Evolutionary conservation across 2,113 vertebrate genomes (phyloP), one percentile per base, ranked within the genome.

Genomic region (Meleagris gallopavo): DNA sequence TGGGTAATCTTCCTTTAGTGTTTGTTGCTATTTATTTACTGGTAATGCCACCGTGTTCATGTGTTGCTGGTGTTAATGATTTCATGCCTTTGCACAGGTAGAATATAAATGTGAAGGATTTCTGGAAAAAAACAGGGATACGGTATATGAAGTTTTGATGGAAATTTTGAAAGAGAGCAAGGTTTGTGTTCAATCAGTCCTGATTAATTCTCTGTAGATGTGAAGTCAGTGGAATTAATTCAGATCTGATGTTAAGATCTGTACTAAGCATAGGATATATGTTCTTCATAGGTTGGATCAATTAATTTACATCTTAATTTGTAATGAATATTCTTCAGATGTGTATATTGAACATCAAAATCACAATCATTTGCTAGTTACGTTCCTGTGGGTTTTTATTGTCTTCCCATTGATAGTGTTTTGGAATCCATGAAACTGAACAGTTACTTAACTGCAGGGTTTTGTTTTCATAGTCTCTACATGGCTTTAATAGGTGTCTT

Each of bases 101-200:
- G 98, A 99, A 95, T 99, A 99, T 96, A 98, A 98, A 86, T 98
- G 98, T 95, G 98, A 97, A 97, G 99, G 99, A 62, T 99, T 99
- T 97, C 98, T 99, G 82, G 99, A 99, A 95, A 99, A 99, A 98
- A 99, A 99, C 98, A 98, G 99, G 97, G 99, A 99, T 81, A 98
- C 99, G 1, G 98, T 99, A 2, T 99, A 99, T 36, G 99, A 99
- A 97, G 98, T 98, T 70, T 97, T 99, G 86, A 93, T 99, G 57
- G 98, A 98, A 61, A 97, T 98, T 77, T 93, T 99, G 98, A 98
- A 97, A 97, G 97, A 90, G 64, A 99, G 99, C 97, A 98, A 99
- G 98, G 99, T 99, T 98, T 90, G 96, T 98, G 73, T 89, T 50
- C 55, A 48, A 29, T 25, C 29, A 41, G 10, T 45, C 38, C 24